These are phyloP conservation scores for Scaptomyza parva DNA, from an alignment of 2,888 invertebrate species.

Conservation along the genomic window DNA sequence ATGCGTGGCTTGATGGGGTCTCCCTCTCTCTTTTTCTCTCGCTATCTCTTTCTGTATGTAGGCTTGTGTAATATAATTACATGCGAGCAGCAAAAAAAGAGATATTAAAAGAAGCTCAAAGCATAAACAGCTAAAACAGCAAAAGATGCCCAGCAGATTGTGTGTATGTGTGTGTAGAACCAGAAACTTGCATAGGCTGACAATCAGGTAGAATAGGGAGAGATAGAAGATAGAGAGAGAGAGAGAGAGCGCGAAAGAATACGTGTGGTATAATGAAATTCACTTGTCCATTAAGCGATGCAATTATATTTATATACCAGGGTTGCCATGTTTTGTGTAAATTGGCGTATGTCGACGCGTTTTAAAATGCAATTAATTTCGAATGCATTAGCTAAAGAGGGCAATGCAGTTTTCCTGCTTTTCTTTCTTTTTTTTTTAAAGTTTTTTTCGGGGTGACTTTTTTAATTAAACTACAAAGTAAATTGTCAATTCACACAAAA, in stretches of 20 bases:
- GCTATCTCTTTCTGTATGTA: slow-evolving; percentile 43
- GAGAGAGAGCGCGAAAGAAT: slow-evolving; percentile 1
- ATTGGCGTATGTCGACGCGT: slow-evolving; percentile 58
- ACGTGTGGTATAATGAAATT: slow-evolving; percentile 63
- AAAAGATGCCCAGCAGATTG: slow-evolving; percentile 30
- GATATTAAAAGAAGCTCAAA: slow-evolving; percentile 51
- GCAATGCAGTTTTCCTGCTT: slow-evolving; percentile 1
- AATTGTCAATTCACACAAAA: slow-evolving; percentile 21
- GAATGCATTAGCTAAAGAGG: slow-evolving; percentile 37
- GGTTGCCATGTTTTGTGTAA: slow-evolving; percentile 54
- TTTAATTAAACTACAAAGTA: slow-evolving; percentile 13
- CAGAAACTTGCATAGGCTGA: neutral
- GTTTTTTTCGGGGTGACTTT: slow-evolving; percentile 19
- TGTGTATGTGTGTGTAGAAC: neutral
- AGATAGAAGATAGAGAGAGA: no score
- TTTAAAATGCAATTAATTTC: slow-evolving; percentile 63
- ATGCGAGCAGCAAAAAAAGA: slow-evolving; percentile 46
- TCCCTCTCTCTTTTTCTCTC: neutral
- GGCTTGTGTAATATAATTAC: slow-evolving; percentile 74
- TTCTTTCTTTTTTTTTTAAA: slow-evolving; percentile 3
- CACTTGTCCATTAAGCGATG: slow-evolving; percentile 68
- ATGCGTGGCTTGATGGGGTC: slow-evolving; percentile 63
- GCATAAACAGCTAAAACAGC: slow-evolving; percentile 52
- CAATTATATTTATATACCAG: slow-evolving; percentile 57
- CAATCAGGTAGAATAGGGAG: neutral